A percentile compares a stretch with the other conserved stretches of the same genome.
Conservation (phyloP, 2,888 invertebrate genomes). For the Subacronicta megacephala region DNA sequence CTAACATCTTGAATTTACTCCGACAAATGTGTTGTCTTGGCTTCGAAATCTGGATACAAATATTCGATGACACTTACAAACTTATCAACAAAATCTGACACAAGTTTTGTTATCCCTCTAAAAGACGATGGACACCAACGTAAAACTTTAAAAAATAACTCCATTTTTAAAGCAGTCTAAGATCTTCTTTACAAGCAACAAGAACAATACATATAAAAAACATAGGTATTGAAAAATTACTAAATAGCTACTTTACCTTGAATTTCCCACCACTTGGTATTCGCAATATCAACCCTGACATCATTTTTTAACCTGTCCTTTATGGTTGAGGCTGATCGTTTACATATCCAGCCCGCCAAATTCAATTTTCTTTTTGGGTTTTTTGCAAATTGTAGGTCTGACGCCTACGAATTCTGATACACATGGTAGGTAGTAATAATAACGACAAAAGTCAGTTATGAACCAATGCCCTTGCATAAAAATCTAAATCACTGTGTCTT, state of each 20-base stretch:
- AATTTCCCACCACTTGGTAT: constrained; percentile 49
- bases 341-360: too few species aligned
- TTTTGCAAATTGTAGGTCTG: too few species aligned
- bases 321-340: too few species aligned
- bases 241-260: constrained; percentile 47
- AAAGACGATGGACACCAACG: constrained; percentile 72
- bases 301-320: constrained; percentile 19
- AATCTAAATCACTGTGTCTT: too few species aligned
- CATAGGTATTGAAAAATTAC: constrained; percentile 41
- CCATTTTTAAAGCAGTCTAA: constrained; percentile 64
- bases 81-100: constrained; percentile 77
- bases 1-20: constrained; percentile 78
- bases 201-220: constrained; percentile 2
- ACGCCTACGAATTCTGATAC: too few species aligned
- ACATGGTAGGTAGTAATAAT: too few species aligned
- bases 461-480: too few species aligned
- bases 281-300: constrained; percentile 49
- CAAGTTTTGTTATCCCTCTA: constrained; percentile 76
- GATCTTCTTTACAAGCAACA: constrained; percentile 1
- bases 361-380: too few species aligned
- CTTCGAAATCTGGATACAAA: constrained; percentile 84
- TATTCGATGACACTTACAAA: constrained; percentile 78
- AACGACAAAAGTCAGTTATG: too few species aligned
- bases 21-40: constrained; percentile 23
- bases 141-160: constrained; percentile 75